Evolutionary conservation across 1,140 invertebrate genomes (phyloP), one percentile per base, ranked within the genome.

Genomic region (Cotesia vestalis): DNA sequence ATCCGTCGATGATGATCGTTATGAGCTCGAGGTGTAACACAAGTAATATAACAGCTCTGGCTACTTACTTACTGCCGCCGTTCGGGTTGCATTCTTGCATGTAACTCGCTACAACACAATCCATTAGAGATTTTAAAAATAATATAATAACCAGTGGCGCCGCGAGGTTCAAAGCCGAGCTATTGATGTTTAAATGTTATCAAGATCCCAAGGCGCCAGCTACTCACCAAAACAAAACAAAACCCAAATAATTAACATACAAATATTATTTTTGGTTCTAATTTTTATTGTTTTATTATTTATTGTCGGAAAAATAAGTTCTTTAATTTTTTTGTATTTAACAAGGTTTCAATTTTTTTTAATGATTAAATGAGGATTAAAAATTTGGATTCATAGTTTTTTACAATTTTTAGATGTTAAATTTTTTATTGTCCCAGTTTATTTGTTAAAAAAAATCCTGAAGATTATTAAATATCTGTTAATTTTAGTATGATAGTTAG

Each of bases 1-100:
- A 86, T 86, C 85, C 85, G 83, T 80, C 78, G 83, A 80, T 84
- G 83, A 79, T 78, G 83, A 80, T 84, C 84, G 81, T 82, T 85
- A 84, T 78, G 78, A 77, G 73, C 72, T 67, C 75, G 73, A 75
- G 73, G 78, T 78, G 78, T 79, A 81, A 79, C 76, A 78, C 76
- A 63, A 59, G 78, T 79, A 81, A 79, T 76, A 78, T 75, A 67
- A 59, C 57, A 59, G 57, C 66, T 63, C 71, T 55, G 51, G 63
- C 57, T 69, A 52, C 76, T 74, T 69, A 77, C 75, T 77, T 2
- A 2, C 75, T 76, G 72, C 77, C 78, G 77, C 80, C 81, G 76
- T 75, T 74, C 76, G 73, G n/a, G 40, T 35, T 76, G 80, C 79
- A 80, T 82, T 83, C 83, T 81, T 80, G 81, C 80, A 77, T 83